Evolutionary conservation across 1,140 invertebrate species (phyloP).

Genomic region (Drosophila pandora): DNA sequence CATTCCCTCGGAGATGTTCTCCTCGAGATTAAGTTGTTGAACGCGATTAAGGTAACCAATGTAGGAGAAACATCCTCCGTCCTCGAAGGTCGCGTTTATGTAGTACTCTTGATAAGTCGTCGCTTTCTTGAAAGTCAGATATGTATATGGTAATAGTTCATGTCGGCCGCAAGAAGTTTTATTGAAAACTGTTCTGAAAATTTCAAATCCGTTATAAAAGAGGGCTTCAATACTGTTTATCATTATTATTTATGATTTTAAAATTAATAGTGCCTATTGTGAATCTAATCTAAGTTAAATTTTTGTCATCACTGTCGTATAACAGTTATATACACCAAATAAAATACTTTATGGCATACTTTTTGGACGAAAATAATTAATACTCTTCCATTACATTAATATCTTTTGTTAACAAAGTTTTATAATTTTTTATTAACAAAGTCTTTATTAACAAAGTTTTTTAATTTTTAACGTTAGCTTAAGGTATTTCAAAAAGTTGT

Average conservation of each 20-base stretch:
- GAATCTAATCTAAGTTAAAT: constrained; percentile 11
- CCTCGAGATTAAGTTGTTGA: constrained; percentile 85
- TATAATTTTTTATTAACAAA: no score
- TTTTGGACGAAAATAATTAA: not conserved
- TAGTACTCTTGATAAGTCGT: constrained; percentile 52
- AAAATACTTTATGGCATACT: constrained; percentile 4
- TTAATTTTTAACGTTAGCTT: no score
- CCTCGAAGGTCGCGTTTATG: constrained; percentile 56
- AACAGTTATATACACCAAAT: not conserved
- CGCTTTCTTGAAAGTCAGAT: constrained; percentile 63
- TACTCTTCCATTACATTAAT: no score
- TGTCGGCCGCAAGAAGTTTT: not conserved
- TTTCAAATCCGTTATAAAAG: not conserved
- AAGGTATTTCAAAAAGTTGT: no score
- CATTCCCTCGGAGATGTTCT: constrained; percentile 85
- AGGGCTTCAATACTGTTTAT: constrained; percentile 1
- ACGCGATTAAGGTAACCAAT: constrained; percentile 84
- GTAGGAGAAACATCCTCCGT: constrained; percentile 84
- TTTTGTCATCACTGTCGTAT: not conserved
- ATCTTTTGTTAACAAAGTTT: no score
- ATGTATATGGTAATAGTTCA: not conserved
- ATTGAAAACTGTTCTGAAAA: constrained; percentile 9
- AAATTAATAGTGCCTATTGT: constrained; percentile 5
- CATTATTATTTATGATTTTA: constrained; percentile 14
- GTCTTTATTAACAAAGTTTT: no score